Evolutionary conservation across 2,888 invertebrate species (phyloP), one percentile per base, ranked within the genome.

Genomic region (Gryllus longicercus): DNA sequence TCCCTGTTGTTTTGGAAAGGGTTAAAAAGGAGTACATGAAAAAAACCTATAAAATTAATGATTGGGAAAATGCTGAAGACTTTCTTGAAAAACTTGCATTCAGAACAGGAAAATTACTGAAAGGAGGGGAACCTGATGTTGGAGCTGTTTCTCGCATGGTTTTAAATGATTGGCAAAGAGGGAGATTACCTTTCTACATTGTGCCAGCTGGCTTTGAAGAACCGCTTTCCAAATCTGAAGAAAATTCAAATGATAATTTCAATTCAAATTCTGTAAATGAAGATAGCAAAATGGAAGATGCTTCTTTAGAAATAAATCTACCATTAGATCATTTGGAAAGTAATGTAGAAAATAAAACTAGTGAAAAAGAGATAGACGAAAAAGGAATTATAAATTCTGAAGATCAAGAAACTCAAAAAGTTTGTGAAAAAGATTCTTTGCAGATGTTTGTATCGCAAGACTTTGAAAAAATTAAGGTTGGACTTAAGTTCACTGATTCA

Each of bases 151-250:
- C 99, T 0, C 94, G 95, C 86, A 98, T 98, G 95, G 92, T 99
- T 14, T 90, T 99, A 2, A 99, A 99, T 89, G 99, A 99, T 87
- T 99, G 97, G 95, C 99, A 99, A 88, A 91, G 99, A 85, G 99
- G 99, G 10, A 97, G 97, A 87, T 88, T 99, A 79, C 98, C 99
- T 1, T 99, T 95, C 87, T 99, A 96, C 89, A 93, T 96, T 8
- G 90, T 93, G 77, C 98, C 98, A 21, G 93, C 94, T 84, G 95
- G 94, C 2, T 95, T 91, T 88, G 94, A 94, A 87, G 87, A 90
- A 78, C 93, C 95, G 3, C 87, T 92, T 83, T 87, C 90, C n/a
- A 89, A 89, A 82, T 81, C 76, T 77, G 14, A 21, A 75, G 75
- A 63, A 77, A 76, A 25, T n/a, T 74, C n/a, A 51, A 78, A 78